A percentile compares a stretch with the other conserved stretches of the same genome.
These are phyloP conservation scores for Timema cristinae DNA, from an alignment of 2,888 invertebrate genomes.

Conservation along the genomic window DNA sequence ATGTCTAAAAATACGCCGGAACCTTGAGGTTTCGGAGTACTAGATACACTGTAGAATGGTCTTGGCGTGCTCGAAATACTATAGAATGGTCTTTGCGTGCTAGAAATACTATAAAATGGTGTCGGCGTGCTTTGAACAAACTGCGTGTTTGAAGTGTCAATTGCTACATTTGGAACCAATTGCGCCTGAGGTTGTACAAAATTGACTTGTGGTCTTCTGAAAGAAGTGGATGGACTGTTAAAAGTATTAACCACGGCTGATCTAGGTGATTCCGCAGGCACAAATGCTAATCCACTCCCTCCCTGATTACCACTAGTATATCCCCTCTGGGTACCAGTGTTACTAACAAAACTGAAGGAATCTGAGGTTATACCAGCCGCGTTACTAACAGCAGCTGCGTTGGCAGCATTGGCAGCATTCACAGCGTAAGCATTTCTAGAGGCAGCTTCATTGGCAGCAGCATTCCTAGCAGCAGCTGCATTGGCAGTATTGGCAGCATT, in stretches of 20 bases:
- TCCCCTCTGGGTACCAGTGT: neutral
- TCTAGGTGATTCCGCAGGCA: no score
- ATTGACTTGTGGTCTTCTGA: no score
- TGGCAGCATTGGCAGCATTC: constrained; percentile 9
- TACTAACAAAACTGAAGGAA: no score
- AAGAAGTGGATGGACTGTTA: no score
- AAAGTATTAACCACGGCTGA: no score
- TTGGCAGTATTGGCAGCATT: constrained; percentile 9
- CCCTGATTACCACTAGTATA: no score
- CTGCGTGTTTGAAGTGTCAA: neutral
- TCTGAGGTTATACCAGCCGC: neutral
- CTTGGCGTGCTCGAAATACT: neutral
- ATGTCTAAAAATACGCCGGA: neutral
- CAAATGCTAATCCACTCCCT: no score
- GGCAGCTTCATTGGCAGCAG: constrained; percentile 5
- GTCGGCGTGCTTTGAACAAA: constrained; percentile 1
- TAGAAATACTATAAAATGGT: neutral
- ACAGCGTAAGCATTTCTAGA: neutral
- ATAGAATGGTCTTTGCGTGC: neutral
- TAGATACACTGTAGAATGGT: neutral
- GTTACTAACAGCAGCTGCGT: constrained; percentile 5
- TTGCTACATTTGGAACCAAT: neutral
- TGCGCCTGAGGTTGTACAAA: neutral
- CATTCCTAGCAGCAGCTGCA: constrained; percentile 11
- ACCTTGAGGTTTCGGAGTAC: constrained; percentile 1